phyloP scores from a whole-genome alignment of 2,888 invertebrate genomes.

The Metopia argyrocephala region DNA sequence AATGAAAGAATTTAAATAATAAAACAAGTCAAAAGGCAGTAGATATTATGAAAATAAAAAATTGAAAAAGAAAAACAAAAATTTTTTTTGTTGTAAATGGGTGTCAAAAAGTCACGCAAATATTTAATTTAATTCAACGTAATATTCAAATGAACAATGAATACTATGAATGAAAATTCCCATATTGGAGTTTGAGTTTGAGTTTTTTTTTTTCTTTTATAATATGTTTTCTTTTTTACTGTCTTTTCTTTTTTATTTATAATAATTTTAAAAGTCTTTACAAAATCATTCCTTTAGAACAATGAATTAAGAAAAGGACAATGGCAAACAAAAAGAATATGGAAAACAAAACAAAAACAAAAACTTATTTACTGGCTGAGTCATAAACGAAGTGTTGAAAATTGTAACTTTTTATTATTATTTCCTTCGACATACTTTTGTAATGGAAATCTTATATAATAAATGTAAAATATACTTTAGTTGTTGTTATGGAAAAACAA shows the following conservation, averaged over 20 bases:
- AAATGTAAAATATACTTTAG: too few species aligned
- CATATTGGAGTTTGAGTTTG: slow-evolving; percentile 13
- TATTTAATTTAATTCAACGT: slow-evolving; percentile 59
- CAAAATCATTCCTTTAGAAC: slow-evolving; percentile 14
- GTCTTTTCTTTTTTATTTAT: too few species aligned
- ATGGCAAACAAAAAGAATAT: neutral
- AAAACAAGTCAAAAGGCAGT: slow-evolving; percentile 41
- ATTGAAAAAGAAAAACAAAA: slow-evolving; percentile 17
- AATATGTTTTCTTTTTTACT: neutral
- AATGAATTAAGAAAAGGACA: slow-evolving; percentile 26
- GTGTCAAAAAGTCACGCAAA: slow-evolving; percentile 61
- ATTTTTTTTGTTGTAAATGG: slow-evolving; percentile 37
- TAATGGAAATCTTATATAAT: too few species aligned
- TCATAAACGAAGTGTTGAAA: slow-evolving; percentile 48
- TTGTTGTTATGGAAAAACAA: too few species aligned
- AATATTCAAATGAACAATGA: slow-evolving; percentile 50
- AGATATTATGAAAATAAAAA: slow-evolving; percentile 13
- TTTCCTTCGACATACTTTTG: slow-evolving; percentile 7
- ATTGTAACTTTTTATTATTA: slow-evolving; percentile 46
- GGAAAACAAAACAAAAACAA: slow-evolving; percentile 17
- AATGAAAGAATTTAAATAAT: slow-evolving; percentile 59
- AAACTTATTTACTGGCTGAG: slow-evolving; percentile 26
- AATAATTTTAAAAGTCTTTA: neutral
- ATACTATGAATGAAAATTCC: slow-evolving; percentile 33
- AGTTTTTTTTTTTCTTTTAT: neutral